Evolutionary conservation across 1,140 invertebrate genomes (phyloP), one percentile per base, ranked within the genome.

Genomic region (Drosophila orosa): DNA sequence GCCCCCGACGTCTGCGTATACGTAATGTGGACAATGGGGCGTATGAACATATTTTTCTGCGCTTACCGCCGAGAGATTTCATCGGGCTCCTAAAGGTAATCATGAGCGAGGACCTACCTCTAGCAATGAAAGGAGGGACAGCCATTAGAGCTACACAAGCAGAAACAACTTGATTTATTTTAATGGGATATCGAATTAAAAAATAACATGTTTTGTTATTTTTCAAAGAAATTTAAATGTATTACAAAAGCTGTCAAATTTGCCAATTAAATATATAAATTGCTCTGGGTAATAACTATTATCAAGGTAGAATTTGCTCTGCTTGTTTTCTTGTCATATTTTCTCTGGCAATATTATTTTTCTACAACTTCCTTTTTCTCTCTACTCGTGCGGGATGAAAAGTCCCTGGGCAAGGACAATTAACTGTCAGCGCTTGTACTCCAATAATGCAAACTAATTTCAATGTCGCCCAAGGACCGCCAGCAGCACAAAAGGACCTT

Each of bases 391-490:
- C 6, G 5, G n/a, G 42, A 24, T 45, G 24, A 62, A 15, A 39
- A 42, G 33, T 42, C 19, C 31, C 35, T 2, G 12, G 22, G 22
- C 39, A 62, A 35, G 69, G 69, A 71, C 68, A 72, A 72, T 72
- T 72, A 72, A 72, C 40, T 72, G 68, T 47, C 65, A 57, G 66
- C 27, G 67, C 27, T 71, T 39, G 33, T 47, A 33, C 35, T 54
- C 39, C 54, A 39, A 73, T 74, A 71, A 78, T 78, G 63, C 74
- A 77, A 78, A 71, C 74, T 77, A 71, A 77, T 78, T 78, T 78
- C 63, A 61, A 44, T 69, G 74, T 42, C 63, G 50, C 56, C 33
- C 48, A 56, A 60, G 39, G 62, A 58, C 33, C 37, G 52, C 22
- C n/a, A 24, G 19, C 8, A 54, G 31, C 19, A 74, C 42, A 76